Percentiles rank a stretch among this genome's conserved stretches.
Evolutionary conservation across 2,888 invertebrate species (phyloP).

Genomic region (Drosophila kambysellisi): DNA sequence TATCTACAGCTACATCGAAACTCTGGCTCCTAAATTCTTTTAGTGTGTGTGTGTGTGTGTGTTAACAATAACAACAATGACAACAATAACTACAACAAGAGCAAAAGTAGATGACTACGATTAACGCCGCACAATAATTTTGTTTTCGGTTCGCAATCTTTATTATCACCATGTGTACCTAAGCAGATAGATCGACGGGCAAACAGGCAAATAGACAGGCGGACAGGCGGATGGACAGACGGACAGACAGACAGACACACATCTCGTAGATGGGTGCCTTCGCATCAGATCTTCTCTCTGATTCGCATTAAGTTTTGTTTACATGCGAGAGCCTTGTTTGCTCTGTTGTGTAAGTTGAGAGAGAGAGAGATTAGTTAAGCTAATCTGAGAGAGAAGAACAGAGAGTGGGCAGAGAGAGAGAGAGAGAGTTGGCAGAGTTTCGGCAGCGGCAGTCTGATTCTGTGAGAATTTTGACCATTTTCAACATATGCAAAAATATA

Average conservation of each 20-base stretch:
- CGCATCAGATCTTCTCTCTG: conserved; percentile 22
- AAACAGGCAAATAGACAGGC: conserved; percentile 25
- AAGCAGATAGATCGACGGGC: conserved; percentile 69
- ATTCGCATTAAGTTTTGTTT: conserved; percentile 62
- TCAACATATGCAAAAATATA: neutral
- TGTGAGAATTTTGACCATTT: neutral
- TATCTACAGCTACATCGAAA: conserved; percentile 32
- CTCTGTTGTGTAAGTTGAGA: conserved; percentile 27
- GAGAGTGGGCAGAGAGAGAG: neutral
- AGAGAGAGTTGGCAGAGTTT: conserved; percentile 2
- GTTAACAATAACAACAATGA: conserved; percentile 33
- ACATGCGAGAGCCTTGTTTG: conserved; percentile 56
- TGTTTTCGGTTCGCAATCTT: conserved; percentile 64
- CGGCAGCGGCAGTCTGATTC: neutral
- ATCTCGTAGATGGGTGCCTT: conserved; percentile 3
- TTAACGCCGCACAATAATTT: conserved; percentile 45
- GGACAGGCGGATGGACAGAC: neutral
- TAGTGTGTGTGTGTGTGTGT: conserved; percentile 1
- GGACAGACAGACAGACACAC: conserved; percentile 17
- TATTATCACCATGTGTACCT: conserved; percentile 71
- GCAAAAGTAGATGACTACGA: conserved; percentile 33
- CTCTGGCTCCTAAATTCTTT: conserved; percentile 26
- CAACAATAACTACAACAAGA: conserved; percentile 34
- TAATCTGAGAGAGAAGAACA: neutral
- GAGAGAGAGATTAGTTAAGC: conserved; percentile 18